These are phyloP conservation scores for Gasteruption jaculator DNA, from an alignment of 2,888 invertebrate genomes.

Conservation along the genomic window DNA sequence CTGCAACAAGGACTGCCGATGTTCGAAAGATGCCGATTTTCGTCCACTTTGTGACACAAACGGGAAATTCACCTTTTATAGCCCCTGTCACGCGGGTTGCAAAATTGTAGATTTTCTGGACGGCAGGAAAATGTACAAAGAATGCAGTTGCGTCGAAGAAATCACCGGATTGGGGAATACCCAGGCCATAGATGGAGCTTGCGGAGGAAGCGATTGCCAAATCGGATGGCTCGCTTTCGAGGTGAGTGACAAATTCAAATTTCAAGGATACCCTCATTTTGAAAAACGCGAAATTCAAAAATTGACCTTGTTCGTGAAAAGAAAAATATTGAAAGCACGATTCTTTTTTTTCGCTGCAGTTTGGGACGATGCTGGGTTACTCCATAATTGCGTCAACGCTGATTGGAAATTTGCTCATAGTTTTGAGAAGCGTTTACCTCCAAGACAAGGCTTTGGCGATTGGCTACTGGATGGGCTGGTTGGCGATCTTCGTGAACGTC, in stretches of 20 bases:
- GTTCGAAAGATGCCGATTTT: constrained; percentile 54
- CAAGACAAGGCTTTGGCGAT: constrained; percentile 63
- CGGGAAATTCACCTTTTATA: constrained; percentile 60
- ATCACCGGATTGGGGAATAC: constrained; percentile 29
- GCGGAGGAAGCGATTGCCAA: constrained; percentile 54
- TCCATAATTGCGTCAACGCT: constrained; percentile 48
- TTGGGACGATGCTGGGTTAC: constrained; percentile 49
- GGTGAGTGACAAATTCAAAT: constrained; percentile 25
- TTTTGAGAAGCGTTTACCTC: constrained; percentile 55
- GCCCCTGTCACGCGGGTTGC: constrained; percentile 74
- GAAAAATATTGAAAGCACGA: not conserved
- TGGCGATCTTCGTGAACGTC: constrained; percentile 58
- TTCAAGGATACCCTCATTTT: not conserved
- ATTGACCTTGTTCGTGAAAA: not conserved
- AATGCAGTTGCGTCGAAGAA: constrained; percentile 54
- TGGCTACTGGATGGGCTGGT: constrained; percentile 56
- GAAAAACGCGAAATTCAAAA: not conserved
- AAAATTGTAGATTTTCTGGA: constrained; percentile 48
- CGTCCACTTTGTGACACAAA: constrained; percentile 63
- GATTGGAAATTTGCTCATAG: constrained; percentile 56
- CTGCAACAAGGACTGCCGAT: constrained; percentile 58
- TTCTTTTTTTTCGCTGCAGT: constrained; percentile 35
- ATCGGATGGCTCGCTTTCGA: constrained; percentile 53
- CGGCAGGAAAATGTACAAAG: constrained; percentile 51
- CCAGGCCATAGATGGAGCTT: constrained; percentile 56